Evolutionary conservation across 2,797 vertebrate species (phyloP).

Genomic region (Enteromius trimaculatus): DNA sequence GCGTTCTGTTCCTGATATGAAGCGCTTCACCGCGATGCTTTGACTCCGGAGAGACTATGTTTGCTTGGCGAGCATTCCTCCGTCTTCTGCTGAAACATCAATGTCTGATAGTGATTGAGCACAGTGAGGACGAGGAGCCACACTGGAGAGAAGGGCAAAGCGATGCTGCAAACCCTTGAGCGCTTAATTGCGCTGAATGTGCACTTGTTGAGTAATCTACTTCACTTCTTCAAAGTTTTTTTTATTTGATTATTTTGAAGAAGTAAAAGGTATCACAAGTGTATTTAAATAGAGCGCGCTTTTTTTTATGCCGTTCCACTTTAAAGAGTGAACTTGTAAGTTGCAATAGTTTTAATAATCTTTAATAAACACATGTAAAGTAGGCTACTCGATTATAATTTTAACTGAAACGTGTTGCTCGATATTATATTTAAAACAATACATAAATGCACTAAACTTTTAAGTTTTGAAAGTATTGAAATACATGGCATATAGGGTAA

Average conservation of each 20-base stretch:
- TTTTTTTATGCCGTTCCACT: background rate
- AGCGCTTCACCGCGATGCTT: constrained; percentile 71
- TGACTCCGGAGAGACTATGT: constrained; percentile 72
- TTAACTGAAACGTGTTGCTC: background rate
- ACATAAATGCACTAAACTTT: background rate
- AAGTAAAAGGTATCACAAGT: background rate
- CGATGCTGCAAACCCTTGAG: background rate
- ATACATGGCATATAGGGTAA: background rate
- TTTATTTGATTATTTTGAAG: background rate
- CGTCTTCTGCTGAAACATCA: constrained; percentile 54
- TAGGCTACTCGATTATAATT: too few relatives aligned
- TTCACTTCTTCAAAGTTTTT: background rate
- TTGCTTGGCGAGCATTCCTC: constrained; percentile 66
- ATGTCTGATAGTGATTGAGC: constrained; percentile 40
- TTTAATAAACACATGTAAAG: background rate
- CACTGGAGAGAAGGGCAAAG: background rate
- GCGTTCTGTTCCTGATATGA: constrained; percentile 74
- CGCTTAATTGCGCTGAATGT: background rate
- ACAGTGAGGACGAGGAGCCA: background rate
- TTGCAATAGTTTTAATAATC: background rate
- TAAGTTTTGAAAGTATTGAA: background rate
- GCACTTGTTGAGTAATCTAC: background rate
- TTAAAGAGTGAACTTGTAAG: background rate
- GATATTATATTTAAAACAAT: background rate
- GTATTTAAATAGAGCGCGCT: background rate